Evolutionary conservation across 2,888 invertebrate genomes (phyloP).

Genomic region (Spisula subtruncata): DNA sequence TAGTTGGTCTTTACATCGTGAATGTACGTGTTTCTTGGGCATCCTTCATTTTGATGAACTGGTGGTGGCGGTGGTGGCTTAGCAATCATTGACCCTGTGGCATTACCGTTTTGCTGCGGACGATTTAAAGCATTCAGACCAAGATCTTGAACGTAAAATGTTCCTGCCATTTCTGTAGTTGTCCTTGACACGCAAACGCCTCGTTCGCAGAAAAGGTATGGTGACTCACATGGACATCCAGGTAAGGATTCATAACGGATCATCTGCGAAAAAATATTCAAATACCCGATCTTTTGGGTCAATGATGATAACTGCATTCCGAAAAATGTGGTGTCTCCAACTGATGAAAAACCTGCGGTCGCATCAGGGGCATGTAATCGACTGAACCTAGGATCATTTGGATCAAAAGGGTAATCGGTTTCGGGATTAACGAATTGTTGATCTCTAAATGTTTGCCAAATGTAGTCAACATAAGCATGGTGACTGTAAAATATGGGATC

Average conservation of each 20-base stretch:
- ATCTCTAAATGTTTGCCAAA: conserved; percentile 76
- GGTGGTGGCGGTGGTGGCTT: not conserved
- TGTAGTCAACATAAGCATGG: conserved; percentile 77
- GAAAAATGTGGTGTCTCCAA: not conserved
- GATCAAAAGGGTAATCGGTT: conserved; percentile 56
- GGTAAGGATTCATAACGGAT: conserved; percentile 64
- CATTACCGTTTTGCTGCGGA: not conserved
- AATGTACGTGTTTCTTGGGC: conserved; percentile 25
- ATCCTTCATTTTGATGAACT: conserved; percentile 25
- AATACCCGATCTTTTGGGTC: conserved; percentile 44
- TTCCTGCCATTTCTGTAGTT: conserved; percentile 39
- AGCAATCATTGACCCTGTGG: not conserved
- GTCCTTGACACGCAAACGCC: conserved; percentile 57
- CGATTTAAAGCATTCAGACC: not conserved
- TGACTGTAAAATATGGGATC: conserved; percentile 80
- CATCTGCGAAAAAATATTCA: conserved; percentile 42
- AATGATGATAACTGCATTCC: conserved; percentile 28
- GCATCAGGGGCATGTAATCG: conserved; percentile 48
- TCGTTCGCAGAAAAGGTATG: conserved; percentile 59
- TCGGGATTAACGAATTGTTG: conserved; percentile 51
- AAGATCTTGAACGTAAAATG: not conserved
- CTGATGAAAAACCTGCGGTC: conserved; percentile 58
- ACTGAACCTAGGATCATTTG: conserved; percentile 30
- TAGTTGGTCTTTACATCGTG: conserved; percentile 26
- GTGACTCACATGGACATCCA: conserved; percentile 65